Evolutionary conservation across 1,140 invertebrate species (phyloP), one percentile per base, ranked within the genome.

Genomic region (Spodoptera frugiperda): DNA sequence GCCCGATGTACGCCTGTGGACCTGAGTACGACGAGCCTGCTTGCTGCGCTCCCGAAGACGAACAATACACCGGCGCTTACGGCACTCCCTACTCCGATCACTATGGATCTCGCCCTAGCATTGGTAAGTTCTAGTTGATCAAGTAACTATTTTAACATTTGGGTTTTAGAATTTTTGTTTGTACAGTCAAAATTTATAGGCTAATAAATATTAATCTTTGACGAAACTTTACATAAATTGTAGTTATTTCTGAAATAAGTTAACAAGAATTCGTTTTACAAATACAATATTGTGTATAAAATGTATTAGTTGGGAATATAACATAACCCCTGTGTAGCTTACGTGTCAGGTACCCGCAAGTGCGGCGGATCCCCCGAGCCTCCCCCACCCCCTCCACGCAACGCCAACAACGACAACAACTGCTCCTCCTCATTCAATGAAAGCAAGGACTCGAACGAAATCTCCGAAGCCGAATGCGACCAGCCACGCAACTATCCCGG

Each of bases 11-110:
- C 85, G 93, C 91, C 15, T 95, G 95, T 78, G 96, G 96, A 53
- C 97, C 96, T 51, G 97, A 98, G 95, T 98, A 98, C 92, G 97
- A 98, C 89, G 97, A 98, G 90, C 97, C 97, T n/a, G 97, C 97
- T 21, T 98, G 98, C 88, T 98, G 97, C 88, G 97, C 97, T 3
- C 96, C 97, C n/a, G 97, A 98, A 90, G 97, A 98, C 91, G 97
- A 98, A 91, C 97, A 97, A 81, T 98, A 98, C 87, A 97, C 97
- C 77, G 97, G 97, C 77, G 97, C 97, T 70, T 98, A 98, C 88
- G 97, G 97, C 53, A 97, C 97, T 57, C 97, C 97, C 71, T 97
- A 98, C 94, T 91, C 90, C 65, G 97, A 98, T 93, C 97, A 98
- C 87, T 98, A 98, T 84, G 97, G 97, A 68, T 97, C 97, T 67